Evolutionary conservation across 2,888 invertebrate genomes (phyloP), one percentile per base, ranked within the genome.

Genomic region (Carterocephalus palaemon): DNA sequence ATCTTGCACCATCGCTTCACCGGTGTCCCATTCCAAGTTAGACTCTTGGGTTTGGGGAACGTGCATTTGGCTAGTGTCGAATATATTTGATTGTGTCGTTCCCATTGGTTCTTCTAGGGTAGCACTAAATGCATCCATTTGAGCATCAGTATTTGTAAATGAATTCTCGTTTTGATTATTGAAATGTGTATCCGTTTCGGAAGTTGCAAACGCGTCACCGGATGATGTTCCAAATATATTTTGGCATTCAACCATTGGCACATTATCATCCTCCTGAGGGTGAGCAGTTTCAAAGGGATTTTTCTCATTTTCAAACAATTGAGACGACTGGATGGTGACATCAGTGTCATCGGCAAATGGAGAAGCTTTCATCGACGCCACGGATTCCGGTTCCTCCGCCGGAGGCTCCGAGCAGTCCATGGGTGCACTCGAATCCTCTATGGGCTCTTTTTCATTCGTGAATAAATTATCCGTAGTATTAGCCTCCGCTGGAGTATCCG

Each of bases 361-460:
- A 22, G 83, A 80, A 2, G 67, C 60, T 10, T 70, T 67, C n/a
- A 66, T 57, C 1, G 67, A 54, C 3, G 56, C 47, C 3, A 57
- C 48, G 1, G 60, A 47, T 1, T 51, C 50, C 3, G 37, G 9
- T 9, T 24, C 29, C 12, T 67, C 70, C 8, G 54, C 48, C 1
- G 59, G 59, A 1, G 71, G 65, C 48, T 84, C 83, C 2, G 82
- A 74, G 48, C 75, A 79, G 53, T 84, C 84, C 77, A 84, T 82
- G 1, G 75, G 73, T 3, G 67, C 64, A 10, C 47, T 49, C 7
- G 31, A 29, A 12, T 54, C 49, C 40, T 49, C 51, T 1, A 32
- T 34, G 5, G 45, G 13, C n/a, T 42, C 23, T n/a, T 32, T 10
- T 2, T 37, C 4, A 20, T 22, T 31, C 10, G 31, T 29, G 26